These are phyloP conservation scores for Volucella inanis DNA, from an alignment of 2,888 invertebrate genomes.

Conservation along the genomic window DNA sequence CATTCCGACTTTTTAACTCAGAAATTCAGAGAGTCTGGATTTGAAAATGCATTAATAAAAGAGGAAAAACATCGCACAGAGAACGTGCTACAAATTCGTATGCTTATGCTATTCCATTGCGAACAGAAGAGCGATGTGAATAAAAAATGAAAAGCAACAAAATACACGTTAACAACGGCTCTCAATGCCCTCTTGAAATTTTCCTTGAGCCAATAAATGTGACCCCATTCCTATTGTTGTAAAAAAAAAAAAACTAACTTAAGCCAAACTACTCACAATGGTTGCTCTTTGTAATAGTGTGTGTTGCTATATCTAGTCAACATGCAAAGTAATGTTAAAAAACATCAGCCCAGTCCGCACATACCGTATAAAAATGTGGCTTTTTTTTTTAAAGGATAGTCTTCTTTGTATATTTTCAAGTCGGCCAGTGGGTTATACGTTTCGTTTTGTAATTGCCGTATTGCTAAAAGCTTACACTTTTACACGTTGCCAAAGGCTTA, in stretches of 20 bases:
- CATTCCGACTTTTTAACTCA: slow-evolving; percentile 27
- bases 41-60: slow-evolving; percentile 14
- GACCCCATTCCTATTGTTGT: slow-evolving; percentile 74
- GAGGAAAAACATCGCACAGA: slow-evolving; percentile 34
- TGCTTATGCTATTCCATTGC: slow-evolving; percentile 17
- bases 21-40: slow-evolving; percentile 1
- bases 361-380: slow-evolving; percentile 43
- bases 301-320: slow-evolving; percentile 42
- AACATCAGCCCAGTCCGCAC: slow-evolving; percentile 42
- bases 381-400: slow-evolving; percentile 30
- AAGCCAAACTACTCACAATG: slow-evolving; percentile 53
- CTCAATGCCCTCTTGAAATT: slow-evolving; percentile 66
- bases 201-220: slow-evolving; percentile 75
- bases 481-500: slow-evolving; percentile 53
- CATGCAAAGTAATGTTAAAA: slow-evolving; percentile 41
- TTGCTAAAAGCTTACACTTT: slow-evolving; percentile 58
- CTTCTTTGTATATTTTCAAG: slow-evolving; percentile 44
- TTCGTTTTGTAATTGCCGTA: slow-evolving; percentile 42
- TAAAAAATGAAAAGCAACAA: background rate
- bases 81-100: background rate
- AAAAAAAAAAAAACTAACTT: slow-evolving; percentile 70
- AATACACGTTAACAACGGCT: slow-evolving; percentile 34
- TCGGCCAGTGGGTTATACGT: slow-evolving; percentile 55
- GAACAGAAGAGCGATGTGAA: slow-evolving; percentile 50
- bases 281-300: slow-evolving; percentile 35